Evolutionary conservation across 2,797 vertebrate genomes (phyloP).

Genomic region (Melanotaenia maccullochi): DNA sequence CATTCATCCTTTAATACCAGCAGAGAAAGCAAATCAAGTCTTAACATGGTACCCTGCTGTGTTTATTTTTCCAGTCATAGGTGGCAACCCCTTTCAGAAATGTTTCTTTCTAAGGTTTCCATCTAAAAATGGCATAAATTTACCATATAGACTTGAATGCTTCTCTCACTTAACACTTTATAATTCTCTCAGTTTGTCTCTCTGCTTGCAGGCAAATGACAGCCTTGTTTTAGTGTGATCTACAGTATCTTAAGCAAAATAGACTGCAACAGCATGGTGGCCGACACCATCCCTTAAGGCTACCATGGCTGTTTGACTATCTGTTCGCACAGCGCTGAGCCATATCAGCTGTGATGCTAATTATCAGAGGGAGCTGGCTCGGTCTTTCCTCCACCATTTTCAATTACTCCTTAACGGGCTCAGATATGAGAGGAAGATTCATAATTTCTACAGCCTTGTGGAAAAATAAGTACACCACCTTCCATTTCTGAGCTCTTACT

Average conservation of each 20-base stretch:
- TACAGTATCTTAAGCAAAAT: constrained; percentile 11
- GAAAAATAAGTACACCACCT: neutral
- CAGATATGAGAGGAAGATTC: constrained; percentile 5
- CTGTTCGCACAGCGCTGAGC: constrained; percentile 37
- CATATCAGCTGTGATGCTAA: constrained; percentile 56
- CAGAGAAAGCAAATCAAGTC: constrained; percentile 23
- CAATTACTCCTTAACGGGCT: constrained; percentile 22
- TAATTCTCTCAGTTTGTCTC: neutral
- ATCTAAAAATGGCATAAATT: neutral
- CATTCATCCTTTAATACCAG: constrained; percentile 46
- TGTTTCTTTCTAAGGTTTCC: neutral
- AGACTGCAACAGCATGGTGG: constrained; percentile 17
- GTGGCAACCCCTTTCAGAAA: neutral
- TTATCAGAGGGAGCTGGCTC: constrained; percentile 35
- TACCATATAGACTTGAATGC: neutral
- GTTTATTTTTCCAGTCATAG: neutral
- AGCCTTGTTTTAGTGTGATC: constrained; percentile 21
- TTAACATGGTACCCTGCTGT: constrained; percentile 23
- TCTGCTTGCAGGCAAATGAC: constrained; percentile 18
- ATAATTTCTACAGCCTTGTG: neutral
- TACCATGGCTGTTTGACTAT: constrained; percentile 33
- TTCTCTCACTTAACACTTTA: constrained; percentile 1
- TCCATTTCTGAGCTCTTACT: neutral
- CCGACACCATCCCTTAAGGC: constrained; percentile 34
- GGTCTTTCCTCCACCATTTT: constrained; percentile 37